These are phyloP conservation scores for Loxodonta africana DNA, from an alignment of 2,113 vertebrate species.

Conservation along the genomic window DNA sequence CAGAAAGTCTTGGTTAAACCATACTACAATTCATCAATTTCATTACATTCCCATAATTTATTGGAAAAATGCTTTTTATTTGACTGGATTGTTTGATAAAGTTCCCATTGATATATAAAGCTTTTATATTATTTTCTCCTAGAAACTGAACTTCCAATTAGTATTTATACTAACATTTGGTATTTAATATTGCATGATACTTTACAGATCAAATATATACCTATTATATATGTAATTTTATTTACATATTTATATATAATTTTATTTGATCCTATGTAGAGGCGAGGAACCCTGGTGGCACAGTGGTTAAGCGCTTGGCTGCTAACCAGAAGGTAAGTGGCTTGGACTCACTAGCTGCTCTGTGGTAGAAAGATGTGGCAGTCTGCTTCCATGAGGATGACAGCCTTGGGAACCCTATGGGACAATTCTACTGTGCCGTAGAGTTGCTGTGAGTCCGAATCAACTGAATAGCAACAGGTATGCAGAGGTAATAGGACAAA, in stretches of 20 bases:
- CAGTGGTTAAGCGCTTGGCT: neutral
- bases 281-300: neutral
- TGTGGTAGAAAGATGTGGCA: neutral
- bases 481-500: neutral
- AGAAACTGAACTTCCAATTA: conserved; percentile 9
- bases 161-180: neutral
- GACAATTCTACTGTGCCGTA: neutral
- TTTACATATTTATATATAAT: neutral
- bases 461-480: neutral
- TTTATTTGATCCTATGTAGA: neutral
- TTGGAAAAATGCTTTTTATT: conserved; percentile 24
- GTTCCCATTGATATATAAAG: neutral
- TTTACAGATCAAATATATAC: neutral
- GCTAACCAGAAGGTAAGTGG: neutral
- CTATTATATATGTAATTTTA: neutral
- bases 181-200: conserved; percentile 26
- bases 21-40: neutral
- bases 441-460: neutral
- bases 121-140: conserved; percentile 47
- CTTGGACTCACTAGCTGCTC: neutral
- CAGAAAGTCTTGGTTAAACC: neutral
- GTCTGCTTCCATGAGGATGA: neutral
- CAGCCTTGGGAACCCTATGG: neutral
- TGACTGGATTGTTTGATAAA: neutral
- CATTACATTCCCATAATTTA: neutral